These are phyloP conservation scores for Allophyes oxyacanthae DNA, from an alignment of 2,888 invertebrate species.

Conservation along the genomic window DNA sequence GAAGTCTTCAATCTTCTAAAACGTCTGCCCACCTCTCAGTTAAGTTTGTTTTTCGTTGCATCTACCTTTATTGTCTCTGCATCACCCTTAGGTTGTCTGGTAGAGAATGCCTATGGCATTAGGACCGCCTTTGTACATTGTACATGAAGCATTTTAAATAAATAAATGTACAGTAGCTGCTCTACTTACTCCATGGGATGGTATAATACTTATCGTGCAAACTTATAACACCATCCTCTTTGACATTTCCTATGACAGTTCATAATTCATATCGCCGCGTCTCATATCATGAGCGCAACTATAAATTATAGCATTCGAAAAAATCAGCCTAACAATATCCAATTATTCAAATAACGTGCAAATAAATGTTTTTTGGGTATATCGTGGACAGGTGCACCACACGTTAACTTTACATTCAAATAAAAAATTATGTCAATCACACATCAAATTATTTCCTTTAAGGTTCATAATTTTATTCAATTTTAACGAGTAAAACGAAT, in stretches of 20 bases:
- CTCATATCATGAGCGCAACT: conserved; percentile 25
- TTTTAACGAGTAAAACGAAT: conserved; percentile 65
- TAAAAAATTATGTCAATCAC: conserved; percentile 69
- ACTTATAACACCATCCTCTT: too few species aligned
- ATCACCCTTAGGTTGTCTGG: too few species aligned
- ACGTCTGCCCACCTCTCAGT: too few species aligned
- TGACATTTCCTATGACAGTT: conserved; percentile 42
- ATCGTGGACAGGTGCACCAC: conserved; percentile 54
- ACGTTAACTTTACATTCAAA: conserved; percentile 48
- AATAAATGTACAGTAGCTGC: too few species aligned
- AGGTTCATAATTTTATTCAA: conserved; percentile 61
- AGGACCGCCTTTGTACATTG: too few species aligned
- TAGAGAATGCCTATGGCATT: too few species aligned
- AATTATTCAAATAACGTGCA: conserved; percentile 54
- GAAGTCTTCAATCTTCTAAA: too few species aligned
- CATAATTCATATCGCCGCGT: conserved; percentile 25
- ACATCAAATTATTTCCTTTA: conserved; percentile 67
- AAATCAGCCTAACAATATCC: conserved; percentile 37
- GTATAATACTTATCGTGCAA: too few species aligned
- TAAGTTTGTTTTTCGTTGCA: too few species aligned
- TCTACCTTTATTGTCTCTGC: too few species aligned
- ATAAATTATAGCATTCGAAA: conserved; percentile 32
- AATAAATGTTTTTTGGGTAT: conserved; percentile 39
- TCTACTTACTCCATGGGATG: too few species aligned
- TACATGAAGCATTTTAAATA: too few species aligned